Base-by-base conservation (phyloP, 2,113 vertebrate species). In the Oryzias woworae region DNA sequence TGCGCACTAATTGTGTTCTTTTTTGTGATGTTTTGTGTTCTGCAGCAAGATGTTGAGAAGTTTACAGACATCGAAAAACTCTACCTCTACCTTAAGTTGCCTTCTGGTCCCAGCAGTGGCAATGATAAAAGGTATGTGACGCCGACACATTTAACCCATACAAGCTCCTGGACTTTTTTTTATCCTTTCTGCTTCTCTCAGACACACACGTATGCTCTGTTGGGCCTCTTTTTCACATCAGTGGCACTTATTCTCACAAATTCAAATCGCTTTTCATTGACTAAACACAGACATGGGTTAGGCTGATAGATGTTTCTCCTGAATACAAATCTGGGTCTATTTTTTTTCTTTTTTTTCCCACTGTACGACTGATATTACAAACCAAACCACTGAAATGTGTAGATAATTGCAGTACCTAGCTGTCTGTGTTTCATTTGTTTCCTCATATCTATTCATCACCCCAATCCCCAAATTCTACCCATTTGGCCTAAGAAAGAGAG, bases 71-170 rank as follows among this genome's bases (percentile, higher is more conserved):
- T 98, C 88, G 96, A 99, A 95, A 99, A 99, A 94, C 97, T 99
- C 97, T 98, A 98, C 97, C 97, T 99, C 97, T 99, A 99, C 96
- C 96, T 99, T 94, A 96, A 98, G 91, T 95, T 99, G 97, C 97
- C 97, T 99, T 99, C 96, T 94, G 95, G 97, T 93, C 95, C 96
- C 90, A 96, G 88, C 93, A 96, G 92, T 94, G 96, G 94, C 92
- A 92, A 89, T 89, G 96, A 98, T 80, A 98, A 98, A 95, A 97
- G 96, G 97, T 99, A 85, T 23, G 73, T 36, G 61, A 62, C 54
- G 65, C 5, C 45, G 45, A n/a, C 45, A 26, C 50, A 36, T 36
- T 36, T 12, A 36, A 36, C 36, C 8, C 36, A 2, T 12, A 2
- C 2, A 36, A 8, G 31, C 8, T 36, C 36, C 18, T 53, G 47